phyloP scores from a whole-genome alignment of 2,888 invertebrate genomes.

The Caenorhabditis plicata region DNA sequence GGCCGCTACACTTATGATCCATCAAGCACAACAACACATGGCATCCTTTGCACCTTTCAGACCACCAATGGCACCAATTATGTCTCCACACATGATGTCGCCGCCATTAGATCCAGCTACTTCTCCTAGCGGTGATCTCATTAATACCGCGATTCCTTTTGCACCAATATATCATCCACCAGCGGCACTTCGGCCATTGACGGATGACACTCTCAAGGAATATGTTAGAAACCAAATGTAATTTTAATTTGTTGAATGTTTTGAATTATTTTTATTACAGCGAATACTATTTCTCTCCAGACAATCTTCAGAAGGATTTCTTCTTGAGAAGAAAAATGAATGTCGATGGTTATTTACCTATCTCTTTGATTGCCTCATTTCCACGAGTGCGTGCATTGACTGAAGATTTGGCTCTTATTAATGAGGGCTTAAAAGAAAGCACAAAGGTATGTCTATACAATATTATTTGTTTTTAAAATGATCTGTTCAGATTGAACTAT shows the following conservation, averaged over 20 bases:
- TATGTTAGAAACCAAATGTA: slow-evolving; percentile 64
- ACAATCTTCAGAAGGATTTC: slow-evolving; percentile 91
- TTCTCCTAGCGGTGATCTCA: slow-evolving; percentile 41
- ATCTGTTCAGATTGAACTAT: slow-evolving; percentile 39
- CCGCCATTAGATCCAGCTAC: slow-evolving; percentile 33
- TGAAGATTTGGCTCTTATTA: slow-evolving; percentile 79
- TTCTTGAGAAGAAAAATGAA: slow-evolving; percentile 96
- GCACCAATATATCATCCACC: slow-evolving; percentile 40
- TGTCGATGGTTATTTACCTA: slow-evolving; percentile 85
- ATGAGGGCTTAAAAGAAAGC: slow-evolving; percentile 81
- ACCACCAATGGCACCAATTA: slow-evolving; percentile 46
- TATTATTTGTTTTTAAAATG: neutral
- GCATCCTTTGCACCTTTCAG: slow-evolving; percentile 41
- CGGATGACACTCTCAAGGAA: slow-evolving; percentile 60
- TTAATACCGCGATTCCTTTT: slow-evolving; percentile 50
- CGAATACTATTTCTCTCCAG: slow-evolving; percentile 97
- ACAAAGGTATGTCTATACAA: slow-evolving; percentile 74
- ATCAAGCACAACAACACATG: slow-evolving; percentile 54
- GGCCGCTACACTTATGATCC: slow-evolving; percentile 45
- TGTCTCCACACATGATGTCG: slow-evolving; percentile 35
- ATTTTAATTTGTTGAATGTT: slow-evolving; percentile 30
- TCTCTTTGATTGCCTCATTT: slow-evolving; percentile 91
- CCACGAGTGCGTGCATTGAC: slow-evolving; percentile 87
- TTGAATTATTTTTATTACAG: slow-evolving; percentile 70
- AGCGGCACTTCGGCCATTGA: slow-evolving; percentile 33